Evolutionary conservation across 2,113 vertebrate genomes (phyloP).

Genomic region (Paraplagusia blochii): DNA sequence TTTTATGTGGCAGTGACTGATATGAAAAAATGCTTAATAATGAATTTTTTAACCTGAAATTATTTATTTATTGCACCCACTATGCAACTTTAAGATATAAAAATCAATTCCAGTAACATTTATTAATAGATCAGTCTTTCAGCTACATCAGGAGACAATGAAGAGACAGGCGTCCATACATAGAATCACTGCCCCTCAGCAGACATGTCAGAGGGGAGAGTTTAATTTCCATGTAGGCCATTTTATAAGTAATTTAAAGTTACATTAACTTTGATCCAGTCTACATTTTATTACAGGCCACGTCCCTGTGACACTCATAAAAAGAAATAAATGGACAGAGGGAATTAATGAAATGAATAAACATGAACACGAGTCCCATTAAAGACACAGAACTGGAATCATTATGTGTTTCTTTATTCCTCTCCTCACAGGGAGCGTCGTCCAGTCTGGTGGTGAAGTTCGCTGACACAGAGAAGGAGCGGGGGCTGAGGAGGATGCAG

Average conservation of each 20-base stretch:
- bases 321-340: constrained; percentile 25
- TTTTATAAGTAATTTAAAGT: constrained; percentile 17
- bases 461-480: constrained; percentile 90
- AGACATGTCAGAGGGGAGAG: not conserved
- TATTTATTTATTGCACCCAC: no score
- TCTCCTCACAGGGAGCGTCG: constrained; percentile 79
- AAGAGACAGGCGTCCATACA: no score
- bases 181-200: not conserved
- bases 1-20: no score
- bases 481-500: constrained; percentile 88
- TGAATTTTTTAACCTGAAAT: no score
- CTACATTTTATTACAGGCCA: not conserved
- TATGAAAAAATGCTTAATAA: no score
- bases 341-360: constrained; percentile 29
- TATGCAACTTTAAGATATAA: no score
- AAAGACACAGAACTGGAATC: constrained; percentile 4
- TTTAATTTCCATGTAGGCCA: constrained; percentile 12
- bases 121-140: no score
- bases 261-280: constrained; percentile 1
- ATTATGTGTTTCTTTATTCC: constrained; percentile 2
- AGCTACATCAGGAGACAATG: no score
- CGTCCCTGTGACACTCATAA: not conserved
- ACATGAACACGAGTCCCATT: constrained; percentile 3
- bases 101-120: no score
- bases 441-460: constrained; percentile 94